Percentiles rank a stretch among this genome's conserved stretches.
Conservation (phyloP, 2,113 vertebrate species). For the Dipodomys spectabilis region DNA sequence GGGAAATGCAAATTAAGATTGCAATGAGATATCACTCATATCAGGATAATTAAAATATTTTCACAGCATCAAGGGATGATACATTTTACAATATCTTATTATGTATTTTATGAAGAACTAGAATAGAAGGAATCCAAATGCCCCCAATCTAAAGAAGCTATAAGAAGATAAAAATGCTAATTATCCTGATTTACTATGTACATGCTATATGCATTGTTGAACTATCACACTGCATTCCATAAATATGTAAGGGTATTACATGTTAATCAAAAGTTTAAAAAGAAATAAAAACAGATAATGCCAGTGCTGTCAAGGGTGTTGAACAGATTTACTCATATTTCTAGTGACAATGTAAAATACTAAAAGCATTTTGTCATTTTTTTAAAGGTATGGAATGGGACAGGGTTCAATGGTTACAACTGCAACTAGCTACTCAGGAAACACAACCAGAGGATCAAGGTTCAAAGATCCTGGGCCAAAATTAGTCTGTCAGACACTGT, state of each 20-base stretch:
- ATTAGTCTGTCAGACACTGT: too few relatives aligned
- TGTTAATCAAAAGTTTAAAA: background rate
- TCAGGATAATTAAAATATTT: conserved; percentile 16
- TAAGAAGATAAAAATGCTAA: background rate
- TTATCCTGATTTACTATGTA: background rate
- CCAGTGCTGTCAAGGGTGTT: background rate
- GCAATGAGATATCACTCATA: conserved; percentile 37
- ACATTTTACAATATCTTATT: background rate
- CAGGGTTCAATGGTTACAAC: too few relatives aligned
- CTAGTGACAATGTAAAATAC: background rate
- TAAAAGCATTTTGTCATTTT: conserved; percentile 21
- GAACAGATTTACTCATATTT: background rate
- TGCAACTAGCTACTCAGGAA: too few relatives aligned
- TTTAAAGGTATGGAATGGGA: background rate
- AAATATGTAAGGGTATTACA: background rate
- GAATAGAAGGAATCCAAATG: background rate
- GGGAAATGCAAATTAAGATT: conserved; percentile 28
- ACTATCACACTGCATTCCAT: background rate
- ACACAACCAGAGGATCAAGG: too few relatives aligned
- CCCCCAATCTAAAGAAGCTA: background rate
- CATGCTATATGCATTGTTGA: background rate
- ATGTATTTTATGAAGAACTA: background rate
- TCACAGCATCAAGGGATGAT: background rate
- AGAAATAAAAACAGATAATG: background rate
- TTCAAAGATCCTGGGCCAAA: too few relatives aligned